Conservation (phyloP, 2,113 vertebrate species). For the Nothobranchius kuhntae region DNA sequence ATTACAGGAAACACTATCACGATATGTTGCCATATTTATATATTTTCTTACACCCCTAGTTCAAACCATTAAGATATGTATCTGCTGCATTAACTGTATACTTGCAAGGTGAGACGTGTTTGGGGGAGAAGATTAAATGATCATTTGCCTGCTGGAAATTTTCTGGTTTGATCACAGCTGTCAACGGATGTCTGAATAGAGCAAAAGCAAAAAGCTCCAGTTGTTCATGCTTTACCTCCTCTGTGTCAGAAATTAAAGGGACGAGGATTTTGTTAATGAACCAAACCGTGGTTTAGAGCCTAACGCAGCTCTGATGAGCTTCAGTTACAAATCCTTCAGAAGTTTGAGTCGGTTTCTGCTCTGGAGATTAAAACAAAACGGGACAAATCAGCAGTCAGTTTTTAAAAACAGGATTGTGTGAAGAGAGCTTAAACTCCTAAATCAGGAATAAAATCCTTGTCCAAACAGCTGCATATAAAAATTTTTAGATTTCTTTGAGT, state of each 20-base stretch:
- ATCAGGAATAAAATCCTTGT: constrained; percentile 7
- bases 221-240: neutral
- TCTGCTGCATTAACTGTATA: neutral
- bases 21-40: too few relatives aligned
- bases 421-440: neutral
- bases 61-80: too few relatives aligned
- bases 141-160: too few relatives aligned
- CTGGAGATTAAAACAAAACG: constrained; percentile 5
- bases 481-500: neutral
- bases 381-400: neutral
- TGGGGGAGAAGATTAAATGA: neutral
- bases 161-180: constrained; percentile 3
- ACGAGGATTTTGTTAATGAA: constrained; percentile 22
- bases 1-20: too few relatives aligned
- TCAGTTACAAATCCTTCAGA: neutral
- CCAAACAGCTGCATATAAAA: neutral
- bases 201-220: neutral
- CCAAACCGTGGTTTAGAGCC: constrained; percentile 1
- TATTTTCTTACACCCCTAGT: too few relatives aligned
- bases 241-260: constrained; percentile 9
- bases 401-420: constrained; percentile 11
- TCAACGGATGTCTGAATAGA: neutral
- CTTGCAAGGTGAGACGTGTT: neutral
- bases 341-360: neutral
- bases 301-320: constrained; percentile 1